Percentiles rank a stretch among this genome's conserved stretches.
Conservation (phyloP, 2,113 vertebrate species). For the Python bivittatus region DNA sequence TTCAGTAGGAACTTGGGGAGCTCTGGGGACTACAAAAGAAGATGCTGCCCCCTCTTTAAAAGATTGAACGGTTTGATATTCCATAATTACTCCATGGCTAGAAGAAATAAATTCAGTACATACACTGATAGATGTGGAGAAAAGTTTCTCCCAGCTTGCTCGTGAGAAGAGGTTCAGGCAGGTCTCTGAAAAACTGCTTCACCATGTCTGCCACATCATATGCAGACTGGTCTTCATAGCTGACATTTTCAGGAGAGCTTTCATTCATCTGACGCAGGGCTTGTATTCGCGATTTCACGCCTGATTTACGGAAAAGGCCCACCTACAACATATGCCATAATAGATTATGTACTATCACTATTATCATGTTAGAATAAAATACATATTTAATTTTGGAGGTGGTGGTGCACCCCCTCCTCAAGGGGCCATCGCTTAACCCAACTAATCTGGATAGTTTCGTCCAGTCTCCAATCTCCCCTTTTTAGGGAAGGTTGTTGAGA, state of each 20-base stretch:
- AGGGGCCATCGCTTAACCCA: too few relatives aligned
- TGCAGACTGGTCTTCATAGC: constrained; percentile 93
- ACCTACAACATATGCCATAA: constrained; percentile 75
- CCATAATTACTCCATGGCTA: too few relatives aligned
- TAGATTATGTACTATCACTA: not conserved
- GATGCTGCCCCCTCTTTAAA: not conserved
- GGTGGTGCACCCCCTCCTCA: too few relatives aligned
- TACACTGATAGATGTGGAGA: constrained; percentile 97
- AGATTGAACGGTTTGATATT: not conserved
- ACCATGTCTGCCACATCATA: constrained; percentile 99
- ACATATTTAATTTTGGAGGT: not conserved
- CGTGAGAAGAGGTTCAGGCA: constrained; percentile 94
- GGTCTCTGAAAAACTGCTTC: constrained; percentile 96
- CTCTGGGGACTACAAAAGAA: not conserved
- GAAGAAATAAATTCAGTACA: constrained; percentile 55
- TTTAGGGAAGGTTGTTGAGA: too few relatives aligned
- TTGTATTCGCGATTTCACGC: constrained; percentile 96
- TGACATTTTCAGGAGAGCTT: constrained; percentile 87
- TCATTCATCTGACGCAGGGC: constrained; percentile 95
- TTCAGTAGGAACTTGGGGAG: not conserved
- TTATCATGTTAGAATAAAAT: not conserved
- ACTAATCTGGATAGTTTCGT: too few relatives aligned
- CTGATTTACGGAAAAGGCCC: constrained; percentile 95
- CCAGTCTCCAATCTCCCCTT: too few relatives aligned
- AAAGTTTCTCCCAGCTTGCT: constrained; percentile 97